phyloP scores from a whole-genome alignment of 2,888 invertebrate species.

The Galeopsomyia nigrocyanea region DNA sequence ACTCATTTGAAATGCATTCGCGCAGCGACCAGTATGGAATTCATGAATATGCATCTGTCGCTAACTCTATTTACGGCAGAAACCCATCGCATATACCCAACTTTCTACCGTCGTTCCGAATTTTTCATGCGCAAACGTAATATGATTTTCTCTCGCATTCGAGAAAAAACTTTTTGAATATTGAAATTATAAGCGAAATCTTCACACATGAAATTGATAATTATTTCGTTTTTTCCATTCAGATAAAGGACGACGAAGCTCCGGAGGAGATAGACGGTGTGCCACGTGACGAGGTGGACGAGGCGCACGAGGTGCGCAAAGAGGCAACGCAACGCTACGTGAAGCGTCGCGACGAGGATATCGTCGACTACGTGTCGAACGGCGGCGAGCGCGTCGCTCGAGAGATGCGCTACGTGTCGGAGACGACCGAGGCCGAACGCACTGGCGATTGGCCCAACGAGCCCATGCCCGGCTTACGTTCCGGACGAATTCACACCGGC shows the following conservation, averaged over 20 bases:
- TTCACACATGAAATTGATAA: too few species aligned
- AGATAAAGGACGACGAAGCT: conserved; percentile 83
- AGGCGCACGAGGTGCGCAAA: conserved; percentile 67
- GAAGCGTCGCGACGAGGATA: conserved; percentile 84
- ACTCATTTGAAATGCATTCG: too few species aligned
- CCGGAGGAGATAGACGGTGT: conserved; percentile 63
- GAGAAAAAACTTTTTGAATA: too few species aligned
- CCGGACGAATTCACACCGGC: conserved; percentile 28
- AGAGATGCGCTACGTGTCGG: conserved; percentile 85
- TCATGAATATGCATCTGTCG: too few species aligned
- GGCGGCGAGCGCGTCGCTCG: conserved; percentile 86
- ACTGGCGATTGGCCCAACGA: conserved; percentile 69
- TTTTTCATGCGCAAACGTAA: too few species aligned
- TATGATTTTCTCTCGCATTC: too few species aligned
- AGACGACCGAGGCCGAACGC: conserved; percentile 85
- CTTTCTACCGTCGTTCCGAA: too few species aligned
- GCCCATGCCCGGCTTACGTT: conserved; percentile 50
- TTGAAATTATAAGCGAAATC: too few species aligned
- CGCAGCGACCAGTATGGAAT: too few species aligned
- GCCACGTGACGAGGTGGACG: conserved; percentile 63
- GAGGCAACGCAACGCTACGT: conserved; percentile 75
- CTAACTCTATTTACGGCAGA: too few species aligned
- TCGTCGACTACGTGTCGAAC: conserved; percentile 86
- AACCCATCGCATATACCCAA: too few species aligned
- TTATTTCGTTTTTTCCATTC: too few species aligned